Base-by-base conservation (phyloP, 1,140 invertebrate genomes). In the Macrostomum lignano region DNA sequence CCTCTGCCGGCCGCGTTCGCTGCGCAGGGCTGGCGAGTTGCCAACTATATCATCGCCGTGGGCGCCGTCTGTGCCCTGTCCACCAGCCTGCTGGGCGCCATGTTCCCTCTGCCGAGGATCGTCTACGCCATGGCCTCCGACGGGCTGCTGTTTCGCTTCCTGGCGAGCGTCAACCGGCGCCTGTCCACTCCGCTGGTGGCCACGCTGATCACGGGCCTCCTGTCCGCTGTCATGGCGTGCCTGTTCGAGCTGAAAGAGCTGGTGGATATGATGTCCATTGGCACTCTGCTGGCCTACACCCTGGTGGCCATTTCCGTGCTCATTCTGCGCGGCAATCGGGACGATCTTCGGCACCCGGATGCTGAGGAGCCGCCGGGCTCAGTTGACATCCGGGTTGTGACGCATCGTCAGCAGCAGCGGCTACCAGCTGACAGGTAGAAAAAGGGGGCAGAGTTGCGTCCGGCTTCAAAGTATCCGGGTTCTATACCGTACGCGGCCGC, bases 211-310 rank as follows among this genome's bases (percentile, higher is more conserved):
- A 72, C 74, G 19, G 77, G 77, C 1, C 31, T 73, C 10, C 65
- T 67, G 7, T 74, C 77, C 1, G 71, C 76, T 2, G 21, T 76
- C 13, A 72, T 75, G 1, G 24, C 76, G 0, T 64, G 73, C 3
- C 46, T 84, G 10, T 81, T 86, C 47, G 67, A 81, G 50, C 47
- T 84, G 25, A 63, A 73, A 7, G 71, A 77, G 45, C 55, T 86
- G 13, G 74, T 84, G n/a, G 72, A 78, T 41, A 76, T 88, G 69
- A 75, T 84, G 67, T 79, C 75, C 1, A 82, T 86, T 42, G 78
- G 77, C 30, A 84, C 77, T 0, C 62, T 84, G 7, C 51, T 81
- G 33, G 76, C 77, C 0, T 84, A 82, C 46, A 79, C 75, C 3
- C 75, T 82, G 20, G 77, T 84, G 1, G 75, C 74, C 36, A 73